A percentile compares a stretch with the other conserved stretches of the same genome.
Conservation (phyloP, 2,888 invertebrate genomes). For the Trichogramma evanescens region DNA sequence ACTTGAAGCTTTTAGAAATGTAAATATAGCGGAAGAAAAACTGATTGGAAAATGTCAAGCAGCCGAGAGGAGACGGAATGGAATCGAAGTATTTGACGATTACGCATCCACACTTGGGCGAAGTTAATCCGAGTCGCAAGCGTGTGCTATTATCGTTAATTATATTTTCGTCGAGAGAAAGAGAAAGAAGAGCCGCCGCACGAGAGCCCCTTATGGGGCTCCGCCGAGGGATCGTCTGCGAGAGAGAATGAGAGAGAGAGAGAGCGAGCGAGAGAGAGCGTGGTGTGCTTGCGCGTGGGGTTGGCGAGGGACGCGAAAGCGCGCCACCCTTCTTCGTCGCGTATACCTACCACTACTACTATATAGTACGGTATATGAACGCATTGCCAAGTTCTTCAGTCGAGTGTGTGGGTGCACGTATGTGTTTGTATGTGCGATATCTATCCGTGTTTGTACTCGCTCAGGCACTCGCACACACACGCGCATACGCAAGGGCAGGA, state of each 20-base stretch:
- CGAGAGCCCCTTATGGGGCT: slow-evolving; percentile 22
- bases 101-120: slow-evolving; percentile 19
- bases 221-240: neutral
- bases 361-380: too few species aligned
- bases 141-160: slow-evolving; percentile 47
- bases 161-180: slow-evolving; percentile 42
- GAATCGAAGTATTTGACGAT: slow-evolving; percentile 31
- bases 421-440: too few species aligned
- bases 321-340: neutral
- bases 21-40: too few species aligned
- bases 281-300: too few species aligned
- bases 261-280: too few species aligned
- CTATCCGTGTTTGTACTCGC: too few species aligned
- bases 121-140: slow-evolving; percentile 45
- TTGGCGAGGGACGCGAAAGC: neutral
- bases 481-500: slow-evolving; percentile 50
- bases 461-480: too few species aligned
- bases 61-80: too few species aligned
- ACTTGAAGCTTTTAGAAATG: too few species aligned
- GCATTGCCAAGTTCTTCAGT: too few species aligned
- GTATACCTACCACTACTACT: neutral
- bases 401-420: too few species aligned
- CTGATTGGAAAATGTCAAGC: too few species aligned
- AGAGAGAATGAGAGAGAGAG: slow-evolving; percentile 8
- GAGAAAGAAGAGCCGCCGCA: slow-evolving; percentile 16